A percentile compares a stretch with the other conserved stretches of the same genome.
These are phyloP conservation scores for Cataglyphis altisquamis DNA, from an alignment of 2,888 invertebrate genomes.

Conservation along the genomic window DNA sequence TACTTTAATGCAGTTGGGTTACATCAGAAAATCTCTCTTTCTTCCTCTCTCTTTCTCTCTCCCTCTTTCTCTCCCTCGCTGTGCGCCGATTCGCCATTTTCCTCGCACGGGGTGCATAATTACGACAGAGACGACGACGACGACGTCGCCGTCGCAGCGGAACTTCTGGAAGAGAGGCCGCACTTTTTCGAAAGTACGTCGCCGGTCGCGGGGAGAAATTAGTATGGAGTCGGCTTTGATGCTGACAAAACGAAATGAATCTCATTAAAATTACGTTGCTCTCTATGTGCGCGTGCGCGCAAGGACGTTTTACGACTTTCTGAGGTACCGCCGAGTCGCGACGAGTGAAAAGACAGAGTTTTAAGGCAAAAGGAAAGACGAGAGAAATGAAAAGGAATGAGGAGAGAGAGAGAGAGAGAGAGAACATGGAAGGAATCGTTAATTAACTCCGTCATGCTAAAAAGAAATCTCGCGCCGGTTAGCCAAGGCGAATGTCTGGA, in stretches of 20 bases:
- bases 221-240: constrained; percentile 52
- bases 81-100: constrained; percentile 20
- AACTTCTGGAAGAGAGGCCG: constrained; percentile 33
- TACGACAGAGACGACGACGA: neutral
- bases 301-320: constrained; percentile 30
- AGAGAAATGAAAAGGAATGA: neutral
- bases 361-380: constrained; percentile 33
- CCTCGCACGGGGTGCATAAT: constrained; percentile 31
- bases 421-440: constrained; percentile 63
- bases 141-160: constrained; percentile 22
- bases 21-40: constrained; percentile 30
- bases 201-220: constrained; percentile 54
- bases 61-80: neutral
- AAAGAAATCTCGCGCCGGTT: constrained; percentile 53
- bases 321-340: constrained; percentile 21
- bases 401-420: neutral
- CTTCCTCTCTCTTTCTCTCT: neutral
- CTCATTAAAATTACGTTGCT: constrained; percentile 71
- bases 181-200: constrained; percentile 57
- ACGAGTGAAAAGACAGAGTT: constrained; percentile 14
- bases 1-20: constrained; percentile 40
- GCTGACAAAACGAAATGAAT: constrained; percentile 65
- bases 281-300: constrained; percentile 36
- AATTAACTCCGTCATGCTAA: constrained; percentile 65
- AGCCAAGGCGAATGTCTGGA: constrained; percentile 32